phyloP scores from a whole-genome alignment of 2,113 vertebrate genomes.

The Gorsachius goisagi region DNA sequence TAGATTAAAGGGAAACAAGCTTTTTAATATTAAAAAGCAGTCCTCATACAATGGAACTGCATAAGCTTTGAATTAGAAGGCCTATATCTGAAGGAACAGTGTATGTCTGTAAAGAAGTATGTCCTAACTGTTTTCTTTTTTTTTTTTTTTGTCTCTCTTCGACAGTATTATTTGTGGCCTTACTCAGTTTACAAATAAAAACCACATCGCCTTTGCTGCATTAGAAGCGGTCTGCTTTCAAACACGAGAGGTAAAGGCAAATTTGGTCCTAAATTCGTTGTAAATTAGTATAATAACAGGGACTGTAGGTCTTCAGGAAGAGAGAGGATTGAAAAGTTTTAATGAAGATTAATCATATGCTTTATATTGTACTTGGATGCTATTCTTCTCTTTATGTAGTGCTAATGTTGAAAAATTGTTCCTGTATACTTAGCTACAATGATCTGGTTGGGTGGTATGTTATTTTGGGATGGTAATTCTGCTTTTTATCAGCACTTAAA shows the following conservation, averaged over 20 bases:
- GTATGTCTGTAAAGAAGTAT: not conserved
- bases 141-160: not conserved
- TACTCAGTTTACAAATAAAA: conserved; percentile 98
- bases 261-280: not conserved
- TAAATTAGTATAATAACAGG: not conserved
- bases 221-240: conserved; percentile 98
- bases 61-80: not conserved
- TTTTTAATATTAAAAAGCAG: not conserved
- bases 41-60: not conserved
- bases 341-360: not conserved
- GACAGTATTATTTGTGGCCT: conserved; percentile 96
- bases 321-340: not conserved
- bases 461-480: not conserved
- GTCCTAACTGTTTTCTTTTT: not conserved
- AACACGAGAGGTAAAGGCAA: conserved; percentile 88
- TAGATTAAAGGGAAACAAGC: not conserved
- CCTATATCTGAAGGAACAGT: not conserved
- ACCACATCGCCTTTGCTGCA: conserved; percentile 95
- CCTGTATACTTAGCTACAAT: not conserved
- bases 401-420: not conserved
- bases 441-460: not conserved
- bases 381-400: not conserved
- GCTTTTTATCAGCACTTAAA: not conserved
- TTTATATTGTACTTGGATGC: not conserved
- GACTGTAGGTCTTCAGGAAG: not conserved